Base-by-base conservation (phyloP, 2,113 vertebrate species). In the Lampris incognitus region DNA sequence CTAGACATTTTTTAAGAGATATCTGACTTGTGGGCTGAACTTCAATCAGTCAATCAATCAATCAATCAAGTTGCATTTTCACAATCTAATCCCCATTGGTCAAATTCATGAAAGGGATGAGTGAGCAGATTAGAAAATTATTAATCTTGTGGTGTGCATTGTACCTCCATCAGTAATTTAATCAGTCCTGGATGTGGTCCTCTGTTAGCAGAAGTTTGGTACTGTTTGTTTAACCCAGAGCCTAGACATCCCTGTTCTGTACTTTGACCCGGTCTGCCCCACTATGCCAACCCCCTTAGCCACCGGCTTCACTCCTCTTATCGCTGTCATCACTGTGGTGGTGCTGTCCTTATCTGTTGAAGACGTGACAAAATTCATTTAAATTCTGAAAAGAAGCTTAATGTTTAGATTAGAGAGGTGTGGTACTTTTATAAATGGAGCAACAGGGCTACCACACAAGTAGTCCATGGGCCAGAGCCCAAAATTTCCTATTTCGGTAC, bases 191-290 rank as follows among this genome's bases (percentile, higher is more conserved):
- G 49, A 54, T 2, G 54, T 55, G 41, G 55, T 46, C 46, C 37
- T 59, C 3, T 39, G 38, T 76, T 61, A 38, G 51, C 51, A 54
- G 57, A 59, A 8, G 9, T 40, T 50, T 3, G 10, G 69, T 57
- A 9, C 9, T 60, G 48, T 78, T 68, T 79, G 51, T n/a, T 56
- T 54, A 54, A 49, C 56, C 41, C 58, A 9, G 40, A 37, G 39
- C 63, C 63, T 52, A 61, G 36, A 38, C 49, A 42, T 48, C 9
- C 36, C 52, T 36, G n/a, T 40, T 7, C 48, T 59, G 65, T 67
- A 76, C 52, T 72, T 65, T 79, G 69, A 55, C 63, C 76, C 54
- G 7, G 36, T 39, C 55, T 58, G 42, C 38, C 51, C 9, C 5
- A 40, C 13, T 40, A 42, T 64, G 24, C 42, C 9, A 51, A 0